These are phyloP conservation scores for Drosophila pseudoananassae DNA, from an alignment of 1,140 invertebrate genomes.

Conservation along the genomic window DNA sequence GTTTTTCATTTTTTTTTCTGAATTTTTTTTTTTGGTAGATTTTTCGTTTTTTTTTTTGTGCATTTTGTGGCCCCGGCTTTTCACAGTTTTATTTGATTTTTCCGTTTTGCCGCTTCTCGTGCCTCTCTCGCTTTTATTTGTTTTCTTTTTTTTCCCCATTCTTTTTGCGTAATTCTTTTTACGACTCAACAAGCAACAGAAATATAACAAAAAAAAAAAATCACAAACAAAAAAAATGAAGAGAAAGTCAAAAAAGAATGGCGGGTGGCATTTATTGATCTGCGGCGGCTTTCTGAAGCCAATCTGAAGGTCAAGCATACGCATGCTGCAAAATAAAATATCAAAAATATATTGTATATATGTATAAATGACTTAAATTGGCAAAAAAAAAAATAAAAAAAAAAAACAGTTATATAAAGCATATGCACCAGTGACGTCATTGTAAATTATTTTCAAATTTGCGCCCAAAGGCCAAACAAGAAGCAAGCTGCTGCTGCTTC, in stretches of 20 bases:
- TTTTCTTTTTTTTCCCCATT: slow-evolving; percentile 29
- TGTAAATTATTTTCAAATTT: slow-evolving; percentile 80
- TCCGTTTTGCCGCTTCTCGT: slow-evolving; percentile 29
- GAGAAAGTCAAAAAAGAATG: slow-evolving; percentile 9
- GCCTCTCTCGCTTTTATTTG: slow-evolving; percentile 51
- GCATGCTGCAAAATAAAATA: slow-evolving; percentile 26
- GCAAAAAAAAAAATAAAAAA: too few relatives aligned
- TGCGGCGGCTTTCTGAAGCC: slow-evolving; percentile 58
- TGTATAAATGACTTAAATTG: neutral
- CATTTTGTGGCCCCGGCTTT: slow-evolving; percentile 55
- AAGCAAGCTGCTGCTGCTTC: slow-evolving; percentile 14
- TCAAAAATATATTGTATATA: neutral
- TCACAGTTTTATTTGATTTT: slow-evolving; percentile 58
- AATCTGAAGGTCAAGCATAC: slow-evolving; percentile 79
- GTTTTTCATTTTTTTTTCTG: slow-evolving; percentile 4
- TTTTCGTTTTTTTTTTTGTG: slow-evolving; percentile 17
- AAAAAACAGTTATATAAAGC: slow-evolving; percentile 52
- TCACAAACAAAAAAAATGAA: slow-evolving; percentile 6
- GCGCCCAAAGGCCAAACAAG: slow-evolving; percentile 65
- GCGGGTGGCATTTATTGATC: slow-evolving; percentile 63
- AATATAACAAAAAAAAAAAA: slow-evolving; percentile 43
- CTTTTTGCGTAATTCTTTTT: slow-evolving; percentile 73
- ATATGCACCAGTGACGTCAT: slow-evolving; percentile 67
- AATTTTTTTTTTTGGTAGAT: neutral
- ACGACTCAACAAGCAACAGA: slow-evolving; percentile 77